Conservation (phyloP, 2,888 invertebrate species). For the Oscheius sp. region DNA sequence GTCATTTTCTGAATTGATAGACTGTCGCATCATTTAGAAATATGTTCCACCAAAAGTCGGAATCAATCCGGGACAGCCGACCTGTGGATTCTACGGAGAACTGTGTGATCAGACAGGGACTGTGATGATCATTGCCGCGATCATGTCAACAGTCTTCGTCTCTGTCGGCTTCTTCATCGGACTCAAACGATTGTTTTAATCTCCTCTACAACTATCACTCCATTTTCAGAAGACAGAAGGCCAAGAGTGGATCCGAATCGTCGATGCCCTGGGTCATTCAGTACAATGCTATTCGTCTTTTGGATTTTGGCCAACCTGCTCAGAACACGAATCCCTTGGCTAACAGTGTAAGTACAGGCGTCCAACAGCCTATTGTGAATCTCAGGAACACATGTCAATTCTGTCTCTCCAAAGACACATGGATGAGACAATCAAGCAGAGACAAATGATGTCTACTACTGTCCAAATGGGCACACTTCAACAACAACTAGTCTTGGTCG, state of each 20-base stretch:
- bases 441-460: slow-evolving; percentile 13
- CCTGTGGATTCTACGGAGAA: slow-evolving; percentile 67
- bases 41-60: slow-evolving; percentile 28
- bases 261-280: slow-evolving; percentile 68
- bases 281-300: slow-evolving; percentile 48
- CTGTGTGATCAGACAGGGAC: slow-evolving; percentile 66
- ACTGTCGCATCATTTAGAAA: slow-evolving; percentile 17
- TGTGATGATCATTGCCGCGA: slow-evolving; percentile 49
- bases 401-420: slow-evolving; percentile 59
- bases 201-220: slow-evolving; percentile 1
- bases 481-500: slow-evolving; percentile 59
- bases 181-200: slow-evolving; percentile 52
- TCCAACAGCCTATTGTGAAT: background rate
- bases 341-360: slow-evolving; percentile 24
- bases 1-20: background rate
- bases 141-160: slow-evolving; percentile 53
- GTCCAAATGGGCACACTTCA: slow-evolving; percentile 62
- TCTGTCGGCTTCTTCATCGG: slow-evolving; percentile 55
- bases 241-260: slow-evolving; percentile 55
- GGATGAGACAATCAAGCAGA: slow-evolving; percentile 42
- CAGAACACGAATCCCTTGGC: background rate
- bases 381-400: slow-evolving; percentile 61
- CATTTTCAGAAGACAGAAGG: slow-evolving; percentile 40
- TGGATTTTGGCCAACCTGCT: slow-evolving; percentile 54
- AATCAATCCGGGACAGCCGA: slow-evolving; percentile 62